Evolutionary conservation across 2,797 vertebrate species (phyloP).

Genomic region (Perodicticus potto): DNA sequence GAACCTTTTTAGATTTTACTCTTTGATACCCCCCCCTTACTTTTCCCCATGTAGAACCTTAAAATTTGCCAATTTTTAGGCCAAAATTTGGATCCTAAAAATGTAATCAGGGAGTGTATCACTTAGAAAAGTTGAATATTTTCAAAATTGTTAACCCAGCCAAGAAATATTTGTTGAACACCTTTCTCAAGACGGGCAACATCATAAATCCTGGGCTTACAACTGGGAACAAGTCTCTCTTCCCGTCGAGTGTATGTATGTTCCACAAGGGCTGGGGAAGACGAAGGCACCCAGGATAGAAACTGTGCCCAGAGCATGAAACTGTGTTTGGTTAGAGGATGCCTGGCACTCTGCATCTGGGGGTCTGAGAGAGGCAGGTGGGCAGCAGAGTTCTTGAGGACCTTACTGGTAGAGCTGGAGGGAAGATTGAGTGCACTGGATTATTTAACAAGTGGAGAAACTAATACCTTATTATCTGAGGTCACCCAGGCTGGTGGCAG

Average conservation of each 20-base stretch:
- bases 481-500: too few relatives aligned
- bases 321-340: neutral
- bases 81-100: neutral
- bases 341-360: accelerated
- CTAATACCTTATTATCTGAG: too few relatives aligned
- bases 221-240: too few relatives aligned
- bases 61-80: neutral
- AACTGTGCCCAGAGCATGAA: accelerated
- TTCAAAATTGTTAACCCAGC: neutral
- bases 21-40: neutral
- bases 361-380: accelerated
- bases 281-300: neutral
- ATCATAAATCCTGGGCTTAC: neutral
- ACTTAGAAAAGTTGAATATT: neutral
- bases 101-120: neutral
- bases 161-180: neutral
- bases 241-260: neutral
- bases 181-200: too few relatives aligned
- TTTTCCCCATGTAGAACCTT: neutral
- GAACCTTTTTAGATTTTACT: neutral
- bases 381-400: accelerated
- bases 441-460: neutral
- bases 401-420: accelerated
- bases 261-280: too few relatives aligned
- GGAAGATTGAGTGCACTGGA: neutral